phyloP scores from a whole-genome alignment of 2,113 vertebrate species.

The Meleagris gallopavo region DNA sequence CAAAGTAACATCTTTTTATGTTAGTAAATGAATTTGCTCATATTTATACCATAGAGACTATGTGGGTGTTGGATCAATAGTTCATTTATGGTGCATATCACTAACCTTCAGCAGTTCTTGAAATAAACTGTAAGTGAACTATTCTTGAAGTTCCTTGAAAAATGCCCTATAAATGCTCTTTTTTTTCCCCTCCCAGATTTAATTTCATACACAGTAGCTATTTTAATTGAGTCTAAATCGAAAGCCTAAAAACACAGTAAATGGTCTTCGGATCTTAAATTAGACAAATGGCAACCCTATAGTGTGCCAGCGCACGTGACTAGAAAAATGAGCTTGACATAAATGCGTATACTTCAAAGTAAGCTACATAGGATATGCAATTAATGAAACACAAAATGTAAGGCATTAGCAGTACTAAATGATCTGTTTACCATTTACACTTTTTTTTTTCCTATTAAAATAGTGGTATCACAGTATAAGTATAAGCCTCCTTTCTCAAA shows the following conservation, averaged over 20 bases:
- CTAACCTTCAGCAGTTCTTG: conserved; percentile 31
- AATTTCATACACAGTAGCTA: background rate
- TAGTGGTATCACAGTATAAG: conserved; percentile 3
- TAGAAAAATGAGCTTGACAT: background rate
- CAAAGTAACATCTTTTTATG: background rate
- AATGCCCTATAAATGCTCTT: background rate
- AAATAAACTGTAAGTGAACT: conserved; percentile 40
- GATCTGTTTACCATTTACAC: conserved; percentile 40
- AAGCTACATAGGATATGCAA: background rate
- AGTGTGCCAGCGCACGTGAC: background rate
- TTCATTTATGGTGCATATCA: background rate
- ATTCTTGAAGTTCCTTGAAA: conserved; percentile 43
- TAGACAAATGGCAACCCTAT: background rate
- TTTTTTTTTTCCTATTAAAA: conserved; percentile 42
- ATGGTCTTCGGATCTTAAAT: background rate
- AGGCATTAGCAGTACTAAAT: conserved; percentile 24
- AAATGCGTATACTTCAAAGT: conserved; percentile 8
- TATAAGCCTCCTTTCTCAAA: conserved; percentile 22
- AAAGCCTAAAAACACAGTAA: conserved; percentile 4
- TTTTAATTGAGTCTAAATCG: background rate
- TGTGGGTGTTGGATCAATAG: background rate
- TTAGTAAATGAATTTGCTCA: background rate
- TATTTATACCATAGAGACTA: background rate
- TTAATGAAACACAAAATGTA: conserved; percentile 47
- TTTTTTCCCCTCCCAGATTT: background rate